Percentiles rank a stretch among this genome's conserved stretches.
phyloP scores from a whole-genome alignment of 2,888 invertebrate species.

The Tholera decimalis region DNA sequence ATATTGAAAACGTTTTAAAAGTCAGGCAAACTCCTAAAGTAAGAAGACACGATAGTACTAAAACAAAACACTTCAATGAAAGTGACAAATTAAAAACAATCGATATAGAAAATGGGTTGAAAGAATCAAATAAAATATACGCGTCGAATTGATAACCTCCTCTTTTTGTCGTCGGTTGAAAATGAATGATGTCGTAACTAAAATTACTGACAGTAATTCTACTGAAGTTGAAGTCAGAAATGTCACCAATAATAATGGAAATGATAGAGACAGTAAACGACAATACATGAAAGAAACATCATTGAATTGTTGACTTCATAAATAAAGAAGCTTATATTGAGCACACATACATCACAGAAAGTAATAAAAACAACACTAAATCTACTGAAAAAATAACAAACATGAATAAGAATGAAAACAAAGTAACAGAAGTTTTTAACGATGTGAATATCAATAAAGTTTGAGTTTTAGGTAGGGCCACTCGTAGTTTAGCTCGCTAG shows the following conservation, averaged over 20 bases:
- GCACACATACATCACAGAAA: background rate
- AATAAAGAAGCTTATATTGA: background rate
- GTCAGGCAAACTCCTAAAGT: background rate
- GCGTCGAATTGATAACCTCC: too few species aligned
- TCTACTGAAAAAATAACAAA: too few species aligned
- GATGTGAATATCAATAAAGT: too few species aligned
- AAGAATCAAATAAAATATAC: background rate
- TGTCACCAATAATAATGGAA: background rate
- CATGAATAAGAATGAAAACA: too few species aligned
- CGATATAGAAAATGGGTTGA: background rate
- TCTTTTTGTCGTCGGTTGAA: too few species aligned
- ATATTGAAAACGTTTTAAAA: background rate
- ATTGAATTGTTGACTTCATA: too few species aligned
- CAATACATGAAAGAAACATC: background rate
- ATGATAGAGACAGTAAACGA: background rate
- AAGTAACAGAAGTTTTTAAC: too few species aligned
- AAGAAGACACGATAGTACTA: background rate
- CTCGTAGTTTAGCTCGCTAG: too few species aligned
- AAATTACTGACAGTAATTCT: background rate
- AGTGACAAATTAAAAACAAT: too few species aligned
- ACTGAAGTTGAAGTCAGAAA: background rate
- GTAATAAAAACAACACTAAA: too few species aligned
- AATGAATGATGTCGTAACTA: background rate
- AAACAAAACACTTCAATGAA: background rate
- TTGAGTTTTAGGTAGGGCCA: too few species aligned